phyloP scores from a whole-genome alignment of 2,113 vertebrate genomes.

The Callionymus lyra region DNA sequence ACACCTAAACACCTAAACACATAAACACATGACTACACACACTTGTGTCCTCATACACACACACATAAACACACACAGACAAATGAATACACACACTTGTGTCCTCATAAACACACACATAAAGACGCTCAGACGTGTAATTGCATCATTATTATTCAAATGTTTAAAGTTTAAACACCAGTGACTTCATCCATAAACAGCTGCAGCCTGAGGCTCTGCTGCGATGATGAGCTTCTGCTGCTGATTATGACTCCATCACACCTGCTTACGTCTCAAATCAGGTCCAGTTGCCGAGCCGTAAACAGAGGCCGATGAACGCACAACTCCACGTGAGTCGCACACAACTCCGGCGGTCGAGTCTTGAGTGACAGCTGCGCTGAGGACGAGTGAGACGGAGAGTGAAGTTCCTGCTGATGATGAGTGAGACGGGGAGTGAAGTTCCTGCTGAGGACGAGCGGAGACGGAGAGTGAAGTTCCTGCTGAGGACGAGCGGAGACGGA shows the following conservation, averaged over 20 bases:
- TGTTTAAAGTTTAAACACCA: constrained; percentile 33
- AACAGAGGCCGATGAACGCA: constrained; percentile 10
- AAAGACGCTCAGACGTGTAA: constrained; percentile 11
- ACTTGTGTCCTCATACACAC: no score
- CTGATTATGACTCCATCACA: constrained; percentile 27
- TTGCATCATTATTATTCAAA: constrained; percentile 26
- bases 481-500: no score
- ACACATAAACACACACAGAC: no score
- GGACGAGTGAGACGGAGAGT: no score
- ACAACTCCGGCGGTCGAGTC: neutral
- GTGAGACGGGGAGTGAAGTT: no score
- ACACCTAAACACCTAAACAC: no score
- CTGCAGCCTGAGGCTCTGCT: neutral
- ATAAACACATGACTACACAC: constrained; percentile 21
- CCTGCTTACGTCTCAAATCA: constrained; percentile 40
- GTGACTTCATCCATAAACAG: constrained; percentile 39
- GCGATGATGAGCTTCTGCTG: constrained; percentile 17
- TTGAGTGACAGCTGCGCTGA: neutral
- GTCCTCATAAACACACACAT: no score
- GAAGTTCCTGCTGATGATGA: no score
- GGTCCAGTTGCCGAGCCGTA: constrained; percentile 32
- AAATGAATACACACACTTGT: no score
- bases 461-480: no score
- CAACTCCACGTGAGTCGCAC: constrained; percentile 10
- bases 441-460: no score